Conservation (phyloP, 2,797 vertebrate species). For the Microchirus variegatus region DNA sequence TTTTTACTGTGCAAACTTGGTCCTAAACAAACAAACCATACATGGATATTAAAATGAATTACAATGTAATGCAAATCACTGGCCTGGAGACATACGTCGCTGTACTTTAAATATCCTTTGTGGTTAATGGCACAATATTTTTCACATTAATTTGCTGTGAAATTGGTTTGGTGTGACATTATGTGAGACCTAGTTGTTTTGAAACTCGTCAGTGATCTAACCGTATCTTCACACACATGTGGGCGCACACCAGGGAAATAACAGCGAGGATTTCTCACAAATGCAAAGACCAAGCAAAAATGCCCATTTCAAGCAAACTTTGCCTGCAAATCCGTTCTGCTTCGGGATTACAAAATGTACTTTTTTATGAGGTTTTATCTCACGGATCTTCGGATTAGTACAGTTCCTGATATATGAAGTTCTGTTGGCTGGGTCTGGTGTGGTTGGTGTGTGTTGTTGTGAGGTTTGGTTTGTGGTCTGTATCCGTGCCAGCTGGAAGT, state of each 20-base stretch:
- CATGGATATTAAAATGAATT: constrained; percentile 25
- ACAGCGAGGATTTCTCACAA: constrained; percentile 8
- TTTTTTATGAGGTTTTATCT: background rate
- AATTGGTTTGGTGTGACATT: constrained; percentile 35
- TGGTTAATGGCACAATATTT: constrained; percentile 24
- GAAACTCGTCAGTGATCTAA: constrained; percentile 8
- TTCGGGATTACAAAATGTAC: constrained; percentile 2
- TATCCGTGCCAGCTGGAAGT: constrained; percentile 58
- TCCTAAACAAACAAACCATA: constrained; percentile 1
- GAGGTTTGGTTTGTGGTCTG: constrained; percentile 54
- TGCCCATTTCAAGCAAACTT: constrained; percentile 14
- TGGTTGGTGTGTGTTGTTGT: constrained; percentile 57
- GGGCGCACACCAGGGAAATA: constrained; percentile 21
- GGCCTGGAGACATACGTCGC: constrained; percentile 10
- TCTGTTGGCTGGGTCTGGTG: constrained; percentile 34
- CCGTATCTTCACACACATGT: constrained; percentile 10
- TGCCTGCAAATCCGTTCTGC: background rate
- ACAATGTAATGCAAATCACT: background rate
- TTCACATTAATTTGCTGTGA: constrained; percentile 33
- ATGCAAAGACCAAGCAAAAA: background rate
- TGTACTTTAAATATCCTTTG: constrained; percentile 30
- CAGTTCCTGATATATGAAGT: constrained; percentile 8
- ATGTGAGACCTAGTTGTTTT: constrained; percentile 8
- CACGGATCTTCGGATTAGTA: constrained; percentile 4
- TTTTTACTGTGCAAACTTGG: constrained; percentile 26